Evolutionary conservation across 37 sponge, comb jelly and placozoan species (phyloP), one percentile per base, ranked within the genome.

Genomic region (Crambe crambe): DNA sequence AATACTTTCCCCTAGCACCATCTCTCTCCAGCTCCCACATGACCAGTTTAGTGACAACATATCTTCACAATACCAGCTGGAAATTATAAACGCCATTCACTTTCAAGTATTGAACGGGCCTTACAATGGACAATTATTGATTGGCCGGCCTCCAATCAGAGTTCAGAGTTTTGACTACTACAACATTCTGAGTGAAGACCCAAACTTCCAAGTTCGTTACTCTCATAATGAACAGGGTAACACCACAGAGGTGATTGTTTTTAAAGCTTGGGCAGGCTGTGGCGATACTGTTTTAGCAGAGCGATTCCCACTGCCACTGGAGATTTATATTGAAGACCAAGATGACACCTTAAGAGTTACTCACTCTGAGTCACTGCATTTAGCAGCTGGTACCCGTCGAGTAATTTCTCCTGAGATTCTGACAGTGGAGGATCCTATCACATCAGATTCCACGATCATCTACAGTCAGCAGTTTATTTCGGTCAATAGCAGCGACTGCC

Each of bases 371-470:
- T 43, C 36, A 10, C 12, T 87, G 25, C 15, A 18, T 0, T 35
- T 87, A 15, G 87, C 87, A 1, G 81, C 61, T 22, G 87, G 87
- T 5, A 81, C 87, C 18, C 68, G 87, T 20, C 21, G 68, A 6
- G 59, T 56, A 0, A 56, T 87, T 31, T 58, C 81, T 0, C 70
- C 81, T 2, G 21, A 75, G 27, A 42, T 76, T 15, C 43, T 87
- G 36, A 68, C 38, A 9, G 81, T 87, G 62, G 70, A 17, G 22
- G 81, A 81, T 60, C 51, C 39, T 40, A 68, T 68, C 6, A 57
- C 37, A 8, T 30, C 58, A 23, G 62, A 69, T 43, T 47, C 56
- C 15, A n/a, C 1, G 0, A 15, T 35, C 30, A 68, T 81, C 18
- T 81, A 27, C 54, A 70, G 68, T 21, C 1, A 34, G 29, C 68